Base-by-base conservation (phyloP, 2,888 invertebrate species). In the Caenorhabditis afra region DNA sequence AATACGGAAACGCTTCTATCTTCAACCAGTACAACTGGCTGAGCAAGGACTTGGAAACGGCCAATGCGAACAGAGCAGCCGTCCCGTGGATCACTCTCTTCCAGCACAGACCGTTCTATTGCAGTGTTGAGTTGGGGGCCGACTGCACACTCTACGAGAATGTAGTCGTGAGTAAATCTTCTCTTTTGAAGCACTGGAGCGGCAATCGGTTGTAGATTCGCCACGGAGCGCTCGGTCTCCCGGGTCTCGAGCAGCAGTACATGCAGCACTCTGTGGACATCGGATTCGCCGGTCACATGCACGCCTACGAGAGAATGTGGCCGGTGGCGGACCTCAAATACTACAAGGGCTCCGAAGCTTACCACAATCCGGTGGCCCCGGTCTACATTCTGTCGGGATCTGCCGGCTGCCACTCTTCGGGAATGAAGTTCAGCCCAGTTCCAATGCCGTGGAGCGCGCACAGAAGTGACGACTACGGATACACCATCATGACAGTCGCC, bases 221-320 rank as follows among this genome's bases (percentile, higher is more conserved):
- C 20, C 86, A 83, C 50, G 91, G 91, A 12, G 73, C 89, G 0
- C 84, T 87, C 8, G 81, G 85, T 20, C 65, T 90, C 44, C 86
- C 87, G 18, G 91, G 92, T 2, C 91, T 98, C 82, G 98, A 98
- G 91, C 93, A 94, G 10, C 91, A 97, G 16, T 94, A 97, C 88
- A 94, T 94, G 90, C 92, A 94, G 83, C 39, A 66, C 91, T 95
- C 95, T 52, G 97, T 98, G 29, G 98, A 98, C 92, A 91, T 97
- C 65, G 94, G 94, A 89, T 92, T 98, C 61, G 97, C 96, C 95
- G 97, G 97, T 0, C 98, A 98, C 91, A 97, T 98, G 91, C 97
- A 98, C 91, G 95, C 95, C 41, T 98, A 98, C 91, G 97, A 98
- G 91, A 92, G 98, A 68, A 92, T 96, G 74, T 97, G 95, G 95